Evolutionary conservation across 2,888 invertebrate species (phyloP), one percentile per base, ranked within the genome.

Genomic region (Mycogona germanica): DNA sequence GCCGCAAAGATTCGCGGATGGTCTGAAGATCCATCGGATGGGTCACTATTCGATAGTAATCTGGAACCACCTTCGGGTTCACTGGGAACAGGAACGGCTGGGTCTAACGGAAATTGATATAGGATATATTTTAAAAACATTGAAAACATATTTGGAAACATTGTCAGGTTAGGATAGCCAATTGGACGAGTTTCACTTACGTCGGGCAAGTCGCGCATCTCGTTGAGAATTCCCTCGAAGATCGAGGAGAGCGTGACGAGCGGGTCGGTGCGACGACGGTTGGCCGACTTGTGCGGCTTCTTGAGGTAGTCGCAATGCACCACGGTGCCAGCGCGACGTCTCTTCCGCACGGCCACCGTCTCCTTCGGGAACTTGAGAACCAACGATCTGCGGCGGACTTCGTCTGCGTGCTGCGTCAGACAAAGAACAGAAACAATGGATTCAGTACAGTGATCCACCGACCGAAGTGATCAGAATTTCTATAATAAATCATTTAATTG

Each of bases 1-100:
- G 82, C 0, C 89, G 74, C 19, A 91, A 72, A 67, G 87, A 87
- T 62, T 93, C 95, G 38, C 95, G 75, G 63, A 99, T 95, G 0
- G 87, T 88, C 70, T 96, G 96, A 51, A 99, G 74, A 69, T 98
- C 97, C 91, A 98, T 97, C 0, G 98, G 98, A 54, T 86, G 78
- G 42, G 82, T 80, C 23, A 98, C 80, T 54, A 96, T 88, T 60
- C 84, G 82, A 67, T 92, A 85, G 71, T 99, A 99, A 70, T 97
- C 97, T 0, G 89, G 85, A 6, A 96, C 93, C 68, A 83, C 84
- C 75, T 95, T 96, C 12, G 82, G 80, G 72, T 88, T 96, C 29
- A 98, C 97, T 1, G 97, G 95, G 64, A 87, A 84, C 61, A 93
- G 74, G 72, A 98, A 97, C 0, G 88, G 88, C 62, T 87, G 85